A percentile compares a stretch with the other conserved stretches of the same genome.
These are phyloP conservation scores for Urocyon cinereoargenteus DNA, from an alignment of 2,797 vertebrate species.

Conservation along the genomic window DNA sequence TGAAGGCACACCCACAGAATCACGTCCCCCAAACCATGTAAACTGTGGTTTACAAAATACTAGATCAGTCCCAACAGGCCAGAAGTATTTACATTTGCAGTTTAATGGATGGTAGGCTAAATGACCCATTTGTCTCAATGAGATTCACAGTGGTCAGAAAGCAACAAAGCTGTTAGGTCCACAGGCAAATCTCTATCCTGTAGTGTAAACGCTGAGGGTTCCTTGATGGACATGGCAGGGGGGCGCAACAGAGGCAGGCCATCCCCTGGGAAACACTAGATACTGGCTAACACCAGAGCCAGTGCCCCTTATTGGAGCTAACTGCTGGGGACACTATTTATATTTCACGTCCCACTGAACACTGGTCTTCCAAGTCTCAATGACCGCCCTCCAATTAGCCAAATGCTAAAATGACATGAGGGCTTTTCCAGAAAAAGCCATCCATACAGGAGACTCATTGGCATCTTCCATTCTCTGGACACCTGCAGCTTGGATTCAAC, in stretches of 20 bases:
- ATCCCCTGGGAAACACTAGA: rapidly evolving
- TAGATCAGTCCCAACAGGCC: neutral
- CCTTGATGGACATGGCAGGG: neutral
- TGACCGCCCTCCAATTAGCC: rapidly evolving
- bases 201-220: rapidly evolving
- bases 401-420: neutral
- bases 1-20: rapidly evolving
- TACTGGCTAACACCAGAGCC: neutral
- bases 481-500: rapidly evolving
- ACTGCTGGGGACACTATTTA: neutral
- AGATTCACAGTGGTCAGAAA: neutral
- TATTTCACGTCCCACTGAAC: neutral
- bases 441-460: rapidly evolving
- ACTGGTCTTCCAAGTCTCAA: neutral
- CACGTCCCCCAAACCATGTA: neutral
- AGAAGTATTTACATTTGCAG: neutral
- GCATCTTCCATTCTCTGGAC: neutral
- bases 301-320: neutral
- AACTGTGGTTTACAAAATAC: neutral
- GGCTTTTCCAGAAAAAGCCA: neutral
- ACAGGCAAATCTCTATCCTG: rapidly evolving
- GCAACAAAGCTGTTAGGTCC: rapidly evolving
- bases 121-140: neutral
- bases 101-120: neutral
- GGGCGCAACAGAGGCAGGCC: neutral